These are phyloP conservation scores for Ichneumon xanthorius DNA, from an alignment of 2,888 invertebrate genomes.

Conservation along the genomic window DNA sequence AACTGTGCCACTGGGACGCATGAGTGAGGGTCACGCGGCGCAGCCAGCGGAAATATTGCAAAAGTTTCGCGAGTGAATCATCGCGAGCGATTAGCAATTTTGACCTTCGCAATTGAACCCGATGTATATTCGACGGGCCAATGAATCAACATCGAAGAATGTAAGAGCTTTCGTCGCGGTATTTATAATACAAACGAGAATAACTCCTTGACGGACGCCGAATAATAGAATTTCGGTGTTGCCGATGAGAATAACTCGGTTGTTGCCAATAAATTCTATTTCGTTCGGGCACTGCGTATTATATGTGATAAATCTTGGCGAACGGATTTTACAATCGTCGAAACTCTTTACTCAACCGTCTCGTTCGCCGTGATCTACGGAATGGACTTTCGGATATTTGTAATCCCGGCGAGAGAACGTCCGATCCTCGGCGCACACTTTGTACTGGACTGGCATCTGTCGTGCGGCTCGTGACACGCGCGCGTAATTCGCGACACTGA, in stretches of 20 bases:
- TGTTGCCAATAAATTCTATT: constrained; percentile 26
- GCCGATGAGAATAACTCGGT: constrained; percentile 9
- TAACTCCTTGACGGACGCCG: background rate
- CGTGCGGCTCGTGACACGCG: constrained; percentile 12
- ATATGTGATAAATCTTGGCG: constrained; percentile 17
- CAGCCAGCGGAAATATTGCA: constrained; percentile 12
- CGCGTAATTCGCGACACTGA: background rate
- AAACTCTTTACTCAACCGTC: constrained; percentile 1
- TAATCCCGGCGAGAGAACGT: background rate
- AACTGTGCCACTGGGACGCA: background rate
- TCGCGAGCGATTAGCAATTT: background rate
- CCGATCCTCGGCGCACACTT: background rate
- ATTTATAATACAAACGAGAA: constrained; percentile 7
- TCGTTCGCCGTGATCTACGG: constrained; percentile 3
- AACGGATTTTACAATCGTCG: constrained; percentile 7
- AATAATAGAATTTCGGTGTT: constrained; percentile 12
- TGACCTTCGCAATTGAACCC: too few relatives aligned
- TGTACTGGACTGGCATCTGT: constrained; percentile 6
- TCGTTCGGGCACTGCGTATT: background rate
- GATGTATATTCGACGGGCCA: background rate
- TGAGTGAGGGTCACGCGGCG: background rate
- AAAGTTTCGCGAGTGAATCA: constrained; percentile 12
- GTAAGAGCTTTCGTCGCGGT: constrained; percentile 1
- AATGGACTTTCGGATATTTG: constrained; percentile 5
- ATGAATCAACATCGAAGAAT: constrained; percentile 10